Conservation (phyloP, 2,797 vertebrate genomes). For the Chrosomus eos region DNA sequence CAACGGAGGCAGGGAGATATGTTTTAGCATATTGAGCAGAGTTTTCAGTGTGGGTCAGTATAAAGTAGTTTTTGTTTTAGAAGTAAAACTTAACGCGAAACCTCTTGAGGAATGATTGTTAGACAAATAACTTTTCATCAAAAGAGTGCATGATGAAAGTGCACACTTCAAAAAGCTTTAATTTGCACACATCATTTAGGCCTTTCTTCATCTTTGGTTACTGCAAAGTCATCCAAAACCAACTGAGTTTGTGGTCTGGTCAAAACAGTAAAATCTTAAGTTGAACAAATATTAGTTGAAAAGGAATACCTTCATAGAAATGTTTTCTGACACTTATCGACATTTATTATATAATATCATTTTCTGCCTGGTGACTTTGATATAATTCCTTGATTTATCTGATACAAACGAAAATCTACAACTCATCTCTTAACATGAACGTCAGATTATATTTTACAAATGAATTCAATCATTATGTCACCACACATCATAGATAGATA, state of each 20-base stretch:
- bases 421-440: background rate
- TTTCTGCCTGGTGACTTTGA: background rate
- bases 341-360: background rate
- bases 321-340: background rate
- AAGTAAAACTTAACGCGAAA: background rate
- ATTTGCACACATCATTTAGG: conserved; percentile 11
- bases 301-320: background rate
- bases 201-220: background rate
- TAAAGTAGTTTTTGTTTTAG: background rate
- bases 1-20: background rate
- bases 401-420: background rate
- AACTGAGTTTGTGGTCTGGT: background rate
- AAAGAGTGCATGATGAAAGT: conserved; percentile 20
- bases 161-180: conserved; percentile 33
- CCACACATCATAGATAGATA: background rate
- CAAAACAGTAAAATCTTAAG: background rate
- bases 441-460: background rate
- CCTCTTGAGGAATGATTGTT: conserved; percentile 26
- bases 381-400: background rate
- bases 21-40: conserved; percentile 49
- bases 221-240: conserved; percentile 8
- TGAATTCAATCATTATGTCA: background rate
- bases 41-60: background rate
- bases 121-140: conserved; percentile 50
- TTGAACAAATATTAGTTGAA: background rate